These are phyloP conservation scores for Caenorhabditis parvicauda DNA, from an alignment of 2,888 invertebrate genomes.

Conservation along the genomic window DNA sequence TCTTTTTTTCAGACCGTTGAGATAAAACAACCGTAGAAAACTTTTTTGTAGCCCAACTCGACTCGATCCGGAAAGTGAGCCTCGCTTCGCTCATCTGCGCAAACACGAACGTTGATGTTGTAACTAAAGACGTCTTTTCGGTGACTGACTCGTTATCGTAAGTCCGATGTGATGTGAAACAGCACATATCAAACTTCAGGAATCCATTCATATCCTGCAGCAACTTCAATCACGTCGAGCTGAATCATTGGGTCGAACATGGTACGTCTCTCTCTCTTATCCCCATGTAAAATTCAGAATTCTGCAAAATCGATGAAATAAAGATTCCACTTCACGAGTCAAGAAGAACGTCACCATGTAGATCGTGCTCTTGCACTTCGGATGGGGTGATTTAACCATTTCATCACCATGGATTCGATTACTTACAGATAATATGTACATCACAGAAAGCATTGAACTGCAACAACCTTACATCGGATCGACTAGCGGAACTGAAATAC, in stretches of 20 bases:
- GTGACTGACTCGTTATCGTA: slow-evolving; percentile 69
- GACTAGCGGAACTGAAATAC: too few species aligned
- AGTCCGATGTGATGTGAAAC: slow-evolving; percentile 3
- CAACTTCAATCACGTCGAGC: slow-evolving; percentile 8
- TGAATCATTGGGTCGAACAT: slow-evolving; percentile 15
- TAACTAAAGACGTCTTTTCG: slow-evolving; percentile 85
- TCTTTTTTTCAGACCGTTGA: not conserved
- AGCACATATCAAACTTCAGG: not conserved
- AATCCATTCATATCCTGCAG: slow-evolving; percentile 17
- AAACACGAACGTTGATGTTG: slow-evolving; percentile 67
- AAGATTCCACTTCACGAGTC: slow-evolving; percentile 12
- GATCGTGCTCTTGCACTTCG: slow-evolving; percentile 27
- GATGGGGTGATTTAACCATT: slow-evolving; percentile 19
- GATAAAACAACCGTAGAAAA: not conserved
- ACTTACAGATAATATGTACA: too few species aligned
- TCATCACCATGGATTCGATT: too few species aligned
- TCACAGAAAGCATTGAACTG: too few species aligned
- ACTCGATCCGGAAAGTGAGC: slow-evolving; percentile 80
- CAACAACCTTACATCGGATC: too few species aligned
- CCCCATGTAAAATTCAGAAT: not conserved
- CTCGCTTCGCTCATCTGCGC: slow-evolving; percentile 83
- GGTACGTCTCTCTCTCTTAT: not conserved
- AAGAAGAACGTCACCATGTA: slow-evolving; percentile 16
- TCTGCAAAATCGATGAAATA: not conserved
- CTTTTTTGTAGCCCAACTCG: slow-evolving; percentile 70